Evolutionary conservation across 2,888 invertebrate genomes (phyloP), one percentile per base, ranked within the genome.

Genomic region (Dyspetes luteomarginatus): DNA sequence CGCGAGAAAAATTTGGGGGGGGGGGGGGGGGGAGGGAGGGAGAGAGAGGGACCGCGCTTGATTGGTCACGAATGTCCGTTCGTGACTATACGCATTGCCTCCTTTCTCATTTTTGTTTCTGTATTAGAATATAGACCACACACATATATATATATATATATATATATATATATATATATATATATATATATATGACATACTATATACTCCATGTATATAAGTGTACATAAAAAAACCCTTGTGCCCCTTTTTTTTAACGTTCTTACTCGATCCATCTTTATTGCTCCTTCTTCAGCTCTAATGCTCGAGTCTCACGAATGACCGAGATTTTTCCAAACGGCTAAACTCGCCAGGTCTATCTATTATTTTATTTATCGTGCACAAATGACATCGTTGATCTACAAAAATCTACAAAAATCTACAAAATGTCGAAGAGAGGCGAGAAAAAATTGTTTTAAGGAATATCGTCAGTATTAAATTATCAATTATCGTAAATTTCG

Each of bases 11-110:
- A 60, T 58, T 55, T 43, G 15, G 36, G 26, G 65, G 71, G 43
- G 22, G 56, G 28, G 58, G 22, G 45, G 22, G 48, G 60, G n/a
- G 48, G 7, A 48, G 45, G 22, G 24, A 7, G 22, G 22, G 50
- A 50, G 45, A 48, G 17, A 26, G 26, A 48, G 24, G n/a, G 52
- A 22, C 17, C n/a, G 83, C 84, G 87, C 86, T 83, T 82, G 84
- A 88, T 88, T 88, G 85, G 85, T 85, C 86, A 86, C 87, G 85
- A 87, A 82, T 75, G 69, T 76, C 60, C 85, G 84, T 83, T 87
- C 84, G 81, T 84, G 82, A 81, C 83, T 85, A 86, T 84, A 84
- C 83, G 75, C 83, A 82, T 83, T 83, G 83, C 84, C 65, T 83
- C 76, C 80, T 78, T 76, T 85, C 80, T 86, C 85, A 76, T 81